Conservation (phyloP, 1,140 invertebrate genomes). For the Drosophila eugracilis region DNA sequence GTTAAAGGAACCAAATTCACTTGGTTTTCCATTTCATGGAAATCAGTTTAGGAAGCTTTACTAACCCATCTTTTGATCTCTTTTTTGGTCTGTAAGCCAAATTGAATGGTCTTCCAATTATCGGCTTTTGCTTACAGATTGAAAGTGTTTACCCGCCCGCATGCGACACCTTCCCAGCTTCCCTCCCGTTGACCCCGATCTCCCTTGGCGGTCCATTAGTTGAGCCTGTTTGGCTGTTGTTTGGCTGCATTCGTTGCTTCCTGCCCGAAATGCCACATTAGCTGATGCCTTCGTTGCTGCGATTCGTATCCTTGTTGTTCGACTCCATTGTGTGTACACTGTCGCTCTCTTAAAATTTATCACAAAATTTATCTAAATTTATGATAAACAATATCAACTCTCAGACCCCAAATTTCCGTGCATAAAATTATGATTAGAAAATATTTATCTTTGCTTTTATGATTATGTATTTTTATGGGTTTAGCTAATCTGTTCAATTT, state of each 20-base stretch:
- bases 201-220: conserved; percentile 44
- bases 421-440: no score
- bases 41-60: not conserved
- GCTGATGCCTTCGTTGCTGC: conserved; percentile 39
- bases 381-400: no score
- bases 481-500: not conserved
- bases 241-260: conserved; percentile 35
- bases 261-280: conserved; percentile 69
- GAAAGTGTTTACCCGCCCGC: conserved; percentile 2
- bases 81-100: not conserved
- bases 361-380: no score
- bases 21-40: not conserved
- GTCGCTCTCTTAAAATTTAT: no score
- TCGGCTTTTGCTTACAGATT: conserved; percentile 21
- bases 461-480: not conserved
- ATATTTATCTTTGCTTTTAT: no score
- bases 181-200: not conserved
- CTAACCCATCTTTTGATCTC: not conserved
- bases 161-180: conserved; percentile 10
- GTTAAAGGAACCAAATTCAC: not conserved
- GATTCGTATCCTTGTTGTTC: conserved; percentile 29
- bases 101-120: conserved; percentile 42
- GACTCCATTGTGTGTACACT: conserved; percentile 13
- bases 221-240: conserved; percentile 37
- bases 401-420: no score